phyloP scores from a whole-genome alignment of 2,888 invertebrate genomes.

The Uloborus plumipes region DNA sequence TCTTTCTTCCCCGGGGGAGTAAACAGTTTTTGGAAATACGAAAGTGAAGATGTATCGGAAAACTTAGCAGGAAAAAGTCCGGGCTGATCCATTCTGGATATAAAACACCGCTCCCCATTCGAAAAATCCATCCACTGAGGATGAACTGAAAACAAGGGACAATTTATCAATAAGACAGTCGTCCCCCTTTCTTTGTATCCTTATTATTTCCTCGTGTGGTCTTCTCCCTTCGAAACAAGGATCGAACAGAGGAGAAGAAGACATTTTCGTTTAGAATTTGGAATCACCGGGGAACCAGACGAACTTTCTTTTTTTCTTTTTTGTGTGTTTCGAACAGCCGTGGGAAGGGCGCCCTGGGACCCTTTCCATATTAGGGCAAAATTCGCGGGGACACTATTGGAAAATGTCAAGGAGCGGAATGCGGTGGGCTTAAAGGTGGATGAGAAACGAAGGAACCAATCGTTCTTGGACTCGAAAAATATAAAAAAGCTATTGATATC shows the following conservation, averaged over 20 bases:
- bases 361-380: constrained; percentile 27
- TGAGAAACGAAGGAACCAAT: no score
- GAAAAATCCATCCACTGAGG: constrained; percentile 23
- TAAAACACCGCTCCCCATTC: constrained; percentile 16
- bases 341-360: constrained; percentile 15
- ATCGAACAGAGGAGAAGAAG: constrained; percentile 10
- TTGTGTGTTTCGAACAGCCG: not conserved
- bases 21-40: constrained; percentile 16
- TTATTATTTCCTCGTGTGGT: constrained; percentile 25
- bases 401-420: constrained; percentile 11
- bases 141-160: constrained; percentile 43
- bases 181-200: constrained; percentile 8
- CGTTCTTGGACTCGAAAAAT: no score
- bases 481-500: no score
- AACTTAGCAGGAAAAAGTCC: constrained; percentile 27
- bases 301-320: not conserved
- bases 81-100: constrained; percentile 34
- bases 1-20: constrained; percentile 30
- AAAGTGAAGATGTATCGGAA: constrained; percentile 35
- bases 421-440: no score
- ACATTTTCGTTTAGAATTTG: constrained; percentile 14
- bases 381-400: constrained; percentile 1
- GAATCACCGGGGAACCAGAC: constrained; percentile 24
- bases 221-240: constrained; percentile 11
- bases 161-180: constrained; percentile 53